A percentile compares a stretch with the other conserved stretches of the same genome.
Conservation (phyloP, 2,797 vertebrate genomes). For the Phataginus tetradactyla region DNA sequence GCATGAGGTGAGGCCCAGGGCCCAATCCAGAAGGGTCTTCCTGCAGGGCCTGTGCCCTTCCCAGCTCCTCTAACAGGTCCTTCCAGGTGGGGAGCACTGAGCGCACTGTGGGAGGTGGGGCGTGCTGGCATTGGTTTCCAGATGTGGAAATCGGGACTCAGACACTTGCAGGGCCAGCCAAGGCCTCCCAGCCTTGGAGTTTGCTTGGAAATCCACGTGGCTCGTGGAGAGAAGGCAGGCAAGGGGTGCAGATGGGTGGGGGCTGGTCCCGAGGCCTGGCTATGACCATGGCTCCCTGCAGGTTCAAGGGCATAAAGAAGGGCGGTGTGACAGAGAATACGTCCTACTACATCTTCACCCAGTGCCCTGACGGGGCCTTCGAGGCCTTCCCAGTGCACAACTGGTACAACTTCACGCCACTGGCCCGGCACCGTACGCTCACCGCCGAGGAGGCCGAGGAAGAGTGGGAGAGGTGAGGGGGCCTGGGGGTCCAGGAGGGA, state of each 20-base stretch:
- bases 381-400: constrained; percentile 95
- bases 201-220: neutral
- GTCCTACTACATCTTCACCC: constrained; percentile 96
- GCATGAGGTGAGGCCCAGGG: neutral
- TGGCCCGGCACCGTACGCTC: constrained; percentile 93
- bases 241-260: rapidly evolving
- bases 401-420: constrained; percentile 95
- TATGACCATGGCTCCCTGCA: constrained; percentile 63
- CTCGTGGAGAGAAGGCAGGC: neutral
- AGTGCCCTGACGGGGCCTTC: constrained; percentile 95
- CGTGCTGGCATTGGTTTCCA: too few relatives aligned
- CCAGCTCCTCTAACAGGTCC: neutral
- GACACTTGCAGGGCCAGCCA: neutral
- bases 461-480: constrained; percentile 90
- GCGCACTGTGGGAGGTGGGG: rapidly evolving
- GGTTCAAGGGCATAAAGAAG: constrained; percentile 95
- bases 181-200: neutral
- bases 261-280: neutral
- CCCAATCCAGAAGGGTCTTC: neutral
- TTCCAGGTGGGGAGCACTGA: neutral
- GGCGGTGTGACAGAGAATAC: constrained; percentile 95
- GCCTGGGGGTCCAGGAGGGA: neutral
- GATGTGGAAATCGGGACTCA: neutral
- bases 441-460: constrained; percentile 96
- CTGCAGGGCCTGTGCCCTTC: neutral